These are phyloP conservation scores for Aphis craccivora DNA, from an alignment of 1,140 invertebrate genomes.

Conservation along the genomic window DNA sequence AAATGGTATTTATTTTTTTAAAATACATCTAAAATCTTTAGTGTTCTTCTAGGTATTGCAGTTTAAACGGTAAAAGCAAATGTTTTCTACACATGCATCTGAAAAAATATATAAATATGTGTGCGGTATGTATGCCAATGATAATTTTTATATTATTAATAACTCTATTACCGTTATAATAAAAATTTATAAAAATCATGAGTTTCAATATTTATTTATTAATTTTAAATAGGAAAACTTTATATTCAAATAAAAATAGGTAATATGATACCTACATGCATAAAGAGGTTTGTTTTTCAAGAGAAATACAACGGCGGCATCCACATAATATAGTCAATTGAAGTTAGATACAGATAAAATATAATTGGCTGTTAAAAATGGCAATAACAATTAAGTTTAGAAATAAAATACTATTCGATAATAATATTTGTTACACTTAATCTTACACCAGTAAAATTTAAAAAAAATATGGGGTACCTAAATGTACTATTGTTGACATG, in stretches of 20 bases:
- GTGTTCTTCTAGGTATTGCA: not conserved
- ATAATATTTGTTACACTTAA: not conserved
- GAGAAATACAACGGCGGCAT: no score
- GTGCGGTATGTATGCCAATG: not conserved
- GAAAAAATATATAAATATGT: no score
- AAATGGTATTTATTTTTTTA: not conserved
- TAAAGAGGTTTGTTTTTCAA: no score
- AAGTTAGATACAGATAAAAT: no score
- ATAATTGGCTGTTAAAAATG: no score
- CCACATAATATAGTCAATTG: no score
- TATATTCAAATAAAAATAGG: no score
- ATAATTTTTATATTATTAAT: not conserved
- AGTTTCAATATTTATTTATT: not conserved
- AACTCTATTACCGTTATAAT: not conserved
- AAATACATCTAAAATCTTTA: no score
- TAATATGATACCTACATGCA: no score
- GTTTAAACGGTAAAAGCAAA: not conserved
- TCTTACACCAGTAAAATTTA: not conserved
- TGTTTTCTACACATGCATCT: not conserved
- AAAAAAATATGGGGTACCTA: not conserved
- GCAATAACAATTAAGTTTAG: not conserved
- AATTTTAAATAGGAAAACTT: not conserved
- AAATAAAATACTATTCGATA: not conserved
- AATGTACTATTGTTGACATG: not conserved
- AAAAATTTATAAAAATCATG: not conserved